A percentile compares a stretch with the other conserved stretches of the same genome.
These are phyloP conservation scores for Lingula anatina DNA, from an alignment of 2,888 invertebrate genomes.

Conservation along the genomic window DNA sequence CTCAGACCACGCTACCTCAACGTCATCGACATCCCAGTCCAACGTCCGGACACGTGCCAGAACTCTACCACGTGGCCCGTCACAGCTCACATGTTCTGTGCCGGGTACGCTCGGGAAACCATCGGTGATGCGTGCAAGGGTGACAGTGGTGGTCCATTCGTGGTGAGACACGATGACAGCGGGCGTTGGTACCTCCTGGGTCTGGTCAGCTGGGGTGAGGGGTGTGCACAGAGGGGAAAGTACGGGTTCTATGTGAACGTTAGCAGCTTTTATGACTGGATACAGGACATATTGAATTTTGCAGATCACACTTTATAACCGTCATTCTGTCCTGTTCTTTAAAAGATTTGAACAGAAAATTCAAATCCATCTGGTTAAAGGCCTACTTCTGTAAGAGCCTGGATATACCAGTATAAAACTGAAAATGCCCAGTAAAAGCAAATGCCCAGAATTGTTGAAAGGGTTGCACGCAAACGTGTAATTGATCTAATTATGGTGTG, in stretches of 20 bases:
- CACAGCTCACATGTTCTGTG: conserved; percentile 1
- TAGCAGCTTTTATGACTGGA: neutral
- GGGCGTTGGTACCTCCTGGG: neutral
- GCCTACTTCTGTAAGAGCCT: no score
- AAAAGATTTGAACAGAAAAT: no score
- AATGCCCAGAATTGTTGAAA: no score
- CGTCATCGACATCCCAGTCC: neutral
- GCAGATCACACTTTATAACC: no score
- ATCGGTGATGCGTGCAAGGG: neutral
- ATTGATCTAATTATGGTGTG: no score
- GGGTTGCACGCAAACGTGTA: no score
- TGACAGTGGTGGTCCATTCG: neutral
- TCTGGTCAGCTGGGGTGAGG: conserved; percentile 3
- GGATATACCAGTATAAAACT: no score
- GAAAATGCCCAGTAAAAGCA: no score
- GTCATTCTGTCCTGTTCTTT: no score
- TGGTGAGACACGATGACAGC: neutral
- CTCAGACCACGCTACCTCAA: neutral
- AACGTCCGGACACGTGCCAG: neutral
- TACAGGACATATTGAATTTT: no score
- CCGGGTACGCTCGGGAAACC: neutral
- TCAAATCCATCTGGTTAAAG: no score
- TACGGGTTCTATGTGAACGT: neutral
- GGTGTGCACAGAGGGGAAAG: neutral
- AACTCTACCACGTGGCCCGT: neutral